Conservation (phyloP, 2,888 invertebrate species). For the Drosophila macrospina region DNA sequence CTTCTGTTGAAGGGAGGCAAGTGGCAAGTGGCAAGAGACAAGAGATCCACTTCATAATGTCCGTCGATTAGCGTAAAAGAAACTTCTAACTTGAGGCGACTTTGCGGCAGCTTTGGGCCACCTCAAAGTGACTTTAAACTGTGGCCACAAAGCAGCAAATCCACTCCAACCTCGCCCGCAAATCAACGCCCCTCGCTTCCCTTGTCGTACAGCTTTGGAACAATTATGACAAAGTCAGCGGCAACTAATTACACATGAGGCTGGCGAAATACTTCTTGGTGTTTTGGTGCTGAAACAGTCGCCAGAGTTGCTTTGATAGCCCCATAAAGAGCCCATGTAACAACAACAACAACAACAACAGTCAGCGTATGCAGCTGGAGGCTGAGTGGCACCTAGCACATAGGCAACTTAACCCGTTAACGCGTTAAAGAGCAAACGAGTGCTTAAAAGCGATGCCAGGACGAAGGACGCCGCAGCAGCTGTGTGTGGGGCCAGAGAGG, state of each 20-base stretch:
- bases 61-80: constrained; percentile 53
- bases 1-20: not conserved
- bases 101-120: constrained; percentile 42
- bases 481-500: constrained; percentile 9
- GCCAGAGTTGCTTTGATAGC: constrained; percentile 46
- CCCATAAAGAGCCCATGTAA: constrained; percentile 48
- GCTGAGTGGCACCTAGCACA: constrained; percentile 43
- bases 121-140: constrained; percentile 68
- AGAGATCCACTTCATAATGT: constrained; percentile 39
- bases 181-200: not conserved
- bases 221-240: constrained; percentile 62
- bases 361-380: not conserved
- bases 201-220: constrained; percentile 10
- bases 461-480: not conserved
- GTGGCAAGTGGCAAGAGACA: too few relatives aligned
- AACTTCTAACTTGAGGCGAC: constrained; percentile 28
- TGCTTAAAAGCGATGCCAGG: constrained; percentile 69
- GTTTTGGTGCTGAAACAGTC: constrained; percentile 34
- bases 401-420: constrained; percentile 79
- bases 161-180: too few relatives aligned
- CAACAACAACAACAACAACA: constrained; percentile 32
- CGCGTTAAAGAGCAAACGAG: constrained; percentile 80
- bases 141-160: constrained; percentile 59
- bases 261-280: constrained; percentile 17
- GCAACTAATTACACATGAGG: constrained; percentile 57